phyloP scores from a whole-genome alignment of 2,113 vertebrate species.

The Neodon shergylaensis region DNA sequence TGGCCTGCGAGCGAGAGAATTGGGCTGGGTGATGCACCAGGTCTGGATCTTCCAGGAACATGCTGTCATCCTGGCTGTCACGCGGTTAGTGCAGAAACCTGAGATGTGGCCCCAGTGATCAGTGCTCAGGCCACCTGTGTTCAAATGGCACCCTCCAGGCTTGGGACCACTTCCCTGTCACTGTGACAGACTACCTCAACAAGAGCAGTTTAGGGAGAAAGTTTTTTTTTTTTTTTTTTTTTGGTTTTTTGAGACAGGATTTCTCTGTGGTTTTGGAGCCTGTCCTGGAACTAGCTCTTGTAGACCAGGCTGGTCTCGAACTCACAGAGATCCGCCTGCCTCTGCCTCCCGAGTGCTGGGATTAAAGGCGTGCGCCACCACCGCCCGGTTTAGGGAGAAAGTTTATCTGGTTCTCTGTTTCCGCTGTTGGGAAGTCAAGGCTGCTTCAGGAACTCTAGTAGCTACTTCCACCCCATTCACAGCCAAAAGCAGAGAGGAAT shows the following conservation, averaged over 20 bases:
- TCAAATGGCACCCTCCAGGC: neutral
- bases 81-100: rapidly evolving
- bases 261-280: no score
- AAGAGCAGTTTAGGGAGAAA: neutral
- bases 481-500: neutral
- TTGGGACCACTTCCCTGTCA: neutral
- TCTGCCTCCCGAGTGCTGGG: no score
- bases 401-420: neutral
- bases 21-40: rapidly evolving
- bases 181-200: neutral
- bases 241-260: no score
- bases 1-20: rapidly evolving
- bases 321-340: no score
- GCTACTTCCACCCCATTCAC: neutral
- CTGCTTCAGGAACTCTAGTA: neutral
- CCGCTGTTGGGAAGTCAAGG: neutral
- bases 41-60: neutral
- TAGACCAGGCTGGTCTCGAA: no score
- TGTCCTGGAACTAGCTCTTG: no score
- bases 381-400: neutral
- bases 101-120: neutral
- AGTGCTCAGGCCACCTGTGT: neutral
- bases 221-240: no score
- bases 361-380: no score
- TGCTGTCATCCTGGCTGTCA: rapidly evolving